Percentiles rank a stretch among this genome's conserved stretches.
phyloP scores from a whole-genome alignment of 2,797 vertebrate species.

The Rhadinocentrus ornatus region DNA sequence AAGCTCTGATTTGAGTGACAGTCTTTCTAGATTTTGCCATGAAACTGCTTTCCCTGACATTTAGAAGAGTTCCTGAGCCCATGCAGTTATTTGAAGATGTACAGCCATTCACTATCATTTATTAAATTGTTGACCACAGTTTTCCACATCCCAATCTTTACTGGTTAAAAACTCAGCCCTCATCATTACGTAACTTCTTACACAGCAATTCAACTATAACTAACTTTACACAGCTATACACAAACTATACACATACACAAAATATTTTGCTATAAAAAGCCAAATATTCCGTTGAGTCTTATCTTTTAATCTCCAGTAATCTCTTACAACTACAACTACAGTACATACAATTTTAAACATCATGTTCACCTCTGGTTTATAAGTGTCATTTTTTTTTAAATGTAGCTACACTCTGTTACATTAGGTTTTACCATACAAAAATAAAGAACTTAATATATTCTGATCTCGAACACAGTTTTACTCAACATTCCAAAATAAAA shows the following conservation, averaged over 20 bases:
- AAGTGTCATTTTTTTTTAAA: constrained; percentile 24
- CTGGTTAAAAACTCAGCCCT: too few relatives aligned
- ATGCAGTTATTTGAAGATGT: too few relatives aligned
- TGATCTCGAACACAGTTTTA: constrained; percentile 37
- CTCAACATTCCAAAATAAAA: constrained; percentile 38
- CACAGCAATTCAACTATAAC: too few relatives aligned
- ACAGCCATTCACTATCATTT: too few relatives aligned
- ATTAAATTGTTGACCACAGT: too few relatives aligned
- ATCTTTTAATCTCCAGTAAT: constrained; percentile 31
- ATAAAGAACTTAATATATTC: constrained; percentile 61
- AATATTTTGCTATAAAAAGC: not conserved
- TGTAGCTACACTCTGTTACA: constrained; percentile 36
- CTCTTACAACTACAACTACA: constrained; percentile 40
- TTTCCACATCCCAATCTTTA: too few relatives aligned
- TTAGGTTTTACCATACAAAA: constrained; percentile 63
- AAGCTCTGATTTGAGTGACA: too few relatives aligned
- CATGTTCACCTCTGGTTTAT: constrained; percentile 49
- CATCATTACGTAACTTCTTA: not conserved
- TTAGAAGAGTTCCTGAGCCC: too few relatives aligned
- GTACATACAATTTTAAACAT: constrained; percentile 46
- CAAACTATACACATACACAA: not conserved
- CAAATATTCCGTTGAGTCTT: not conserved
- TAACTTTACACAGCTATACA: too few relatives aligned
- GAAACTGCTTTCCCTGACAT: too few relatives aligned
- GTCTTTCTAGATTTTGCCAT: too few relatives aligned